Conservation (phyloP, 1,140 invertebrate species). For the Rhysida immarginata region DNA sequence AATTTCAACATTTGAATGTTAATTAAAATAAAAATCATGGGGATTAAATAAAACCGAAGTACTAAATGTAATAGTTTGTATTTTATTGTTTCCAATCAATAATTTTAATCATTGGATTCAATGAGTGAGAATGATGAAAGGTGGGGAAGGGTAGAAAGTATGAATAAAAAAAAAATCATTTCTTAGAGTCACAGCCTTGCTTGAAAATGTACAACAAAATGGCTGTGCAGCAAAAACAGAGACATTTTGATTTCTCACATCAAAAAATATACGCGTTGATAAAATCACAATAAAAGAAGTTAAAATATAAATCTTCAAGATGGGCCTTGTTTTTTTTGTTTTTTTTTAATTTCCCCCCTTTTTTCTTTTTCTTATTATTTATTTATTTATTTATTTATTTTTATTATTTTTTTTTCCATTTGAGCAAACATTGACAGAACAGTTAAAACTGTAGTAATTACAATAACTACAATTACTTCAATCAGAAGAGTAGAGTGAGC, state of each 20-base stretch:
- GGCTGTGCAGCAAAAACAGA: constrained; percentile 19
- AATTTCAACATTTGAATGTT: no score
- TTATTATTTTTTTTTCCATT: no score
- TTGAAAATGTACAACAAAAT: constrained; percentile 20
- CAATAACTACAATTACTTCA: constrained; percentile 5
- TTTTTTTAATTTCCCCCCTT: no score
- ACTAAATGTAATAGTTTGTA: no score
- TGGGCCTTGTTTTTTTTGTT: no score
- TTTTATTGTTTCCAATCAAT: constrained; percentile 22
- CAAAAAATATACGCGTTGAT: constrained; percentile 22
- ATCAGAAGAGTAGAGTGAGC: not conserved
- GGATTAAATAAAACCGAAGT: no score
- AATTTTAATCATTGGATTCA: constrained; percentile 25
- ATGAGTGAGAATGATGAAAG: constrained; percentile 16
- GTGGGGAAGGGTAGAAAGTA: not conserved
- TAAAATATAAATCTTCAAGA: constrained; percentile 22
- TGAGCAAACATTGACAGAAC: constrained; percentile 22
- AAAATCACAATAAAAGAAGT: constrained; percentile 23
- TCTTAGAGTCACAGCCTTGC: constrained; percentile 13
- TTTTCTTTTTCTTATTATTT: no score
- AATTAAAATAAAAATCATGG: no score
- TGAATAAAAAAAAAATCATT: constrained; percentile 13
- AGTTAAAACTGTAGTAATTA: constrained; percentile 7
- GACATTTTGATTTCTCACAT: constrained; percentile 22
- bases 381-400: no score